phyloP scores from a whole-genome alignment of 2,797 vertebrate genomes.

The Thamnophis elegans region DNA sequence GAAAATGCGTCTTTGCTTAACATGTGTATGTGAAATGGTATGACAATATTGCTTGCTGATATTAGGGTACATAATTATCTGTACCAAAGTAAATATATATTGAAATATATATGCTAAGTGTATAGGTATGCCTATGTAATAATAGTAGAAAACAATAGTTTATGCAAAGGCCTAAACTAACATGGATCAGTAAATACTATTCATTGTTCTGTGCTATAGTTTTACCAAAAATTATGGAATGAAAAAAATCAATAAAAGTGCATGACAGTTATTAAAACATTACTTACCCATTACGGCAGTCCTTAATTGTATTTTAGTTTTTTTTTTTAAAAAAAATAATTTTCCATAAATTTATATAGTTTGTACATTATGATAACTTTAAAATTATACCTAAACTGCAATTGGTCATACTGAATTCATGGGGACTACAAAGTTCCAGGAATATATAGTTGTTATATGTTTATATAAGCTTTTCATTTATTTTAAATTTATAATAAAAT shows the following conservation, averaged over 20 bases:
- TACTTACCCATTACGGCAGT: neutral
- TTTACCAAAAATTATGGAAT: neutral
- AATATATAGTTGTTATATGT: conserved; percentile 51
- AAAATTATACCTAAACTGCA: conserved; percentile 46
- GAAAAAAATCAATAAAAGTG: neutral
- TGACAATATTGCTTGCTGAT: conserved; percentile 48
- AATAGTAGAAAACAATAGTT: neutral
- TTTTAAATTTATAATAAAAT: conserved; percentile 27
- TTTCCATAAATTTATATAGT: neutral
- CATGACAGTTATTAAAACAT: neutral
- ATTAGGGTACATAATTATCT: conserved; percentile 48
- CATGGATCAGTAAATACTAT: conserved; percentile 31
- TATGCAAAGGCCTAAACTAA: neutral
- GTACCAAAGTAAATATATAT: conserved; percentile 60
- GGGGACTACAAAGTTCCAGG: conserved; percentile 59
- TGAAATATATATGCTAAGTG: conserved; percentile 52
- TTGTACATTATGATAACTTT: conserved; percentile 13
- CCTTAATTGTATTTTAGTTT: neutral
- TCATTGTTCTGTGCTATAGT: neutral
- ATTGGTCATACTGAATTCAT: conserved; percentile 51
- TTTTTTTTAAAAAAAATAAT: neutral
- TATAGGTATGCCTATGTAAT: conserved; percentile 50
- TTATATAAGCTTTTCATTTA: conserved; percentile 39
- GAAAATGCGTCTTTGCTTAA: too few species aligned
- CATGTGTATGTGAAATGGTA: neutral